Percentiles rank a stretch among this genome's conserved stretches.
Conservation (phyloP, 2,888 invertebrate genomes). For the Platycheirus rosarum region DNA sequence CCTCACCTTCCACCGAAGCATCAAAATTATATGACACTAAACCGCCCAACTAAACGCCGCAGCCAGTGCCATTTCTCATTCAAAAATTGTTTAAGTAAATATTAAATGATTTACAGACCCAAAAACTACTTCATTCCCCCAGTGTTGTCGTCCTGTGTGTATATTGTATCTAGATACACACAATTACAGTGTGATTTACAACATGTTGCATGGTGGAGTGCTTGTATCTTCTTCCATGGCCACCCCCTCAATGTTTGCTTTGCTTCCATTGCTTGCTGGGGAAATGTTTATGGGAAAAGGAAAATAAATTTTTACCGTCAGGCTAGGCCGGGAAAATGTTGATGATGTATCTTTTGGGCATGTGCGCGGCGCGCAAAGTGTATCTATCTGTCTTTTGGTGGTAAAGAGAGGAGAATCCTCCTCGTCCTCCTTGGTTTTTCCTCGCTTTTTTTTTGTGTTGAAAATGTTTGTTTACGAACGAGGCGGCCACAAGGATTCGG, state of each 20-base stretch:
- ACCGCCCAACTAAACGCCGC: constrained; percentile 22
- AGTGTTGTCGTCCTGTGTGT: too few relatives aligned
- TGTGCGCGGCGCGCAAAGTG: constrained; percentile 51
- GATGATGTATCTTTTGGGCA: constrained; percentile 69
- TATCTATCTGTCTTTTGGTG: constrained; percentile 45
- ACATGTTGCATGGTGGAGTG: constrained; percentile 65
- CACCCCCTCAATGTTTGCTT: constrained; percentile 46
- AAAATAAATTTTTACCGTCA: constrained; percentile 21
- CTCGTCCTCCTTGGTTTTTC: constrained; percentile 20
- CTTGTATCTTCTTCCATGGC: constrained; percentile 9
- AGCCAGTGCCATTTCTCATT: constrained; percentile 60
- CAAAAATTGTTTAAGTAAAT: constrained; percentile 69
- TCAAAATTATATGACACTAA: constrained; percentile 20
- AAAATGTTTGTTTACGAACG: constrained; percentile 69
- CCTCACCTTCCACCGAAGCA: neutral
- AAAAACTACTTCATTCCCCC: constrained; percentile 41
- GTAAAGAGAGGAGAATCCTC: constrained; percentile 10
- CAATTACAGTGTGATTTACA: constrained; percentile 69
- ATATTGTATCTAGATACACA: constrained; percentile 40
- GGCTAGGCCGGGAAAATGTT: constrained; percentile 33
- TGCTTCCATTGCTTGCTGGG: constrained; percentile 28
- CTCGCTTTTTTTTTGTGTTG: constrained; percentile 47
- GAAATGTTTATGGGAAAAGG: constrained; percentile 37
- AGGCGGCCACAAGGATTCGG: constrained; percentile 63
- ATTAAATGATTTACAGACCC: constrained; percentile 72